Evolutionary conservation across 2,797 vertebrate species (phyloP), one percentile per base, ranked within the genome.

Genomic region (Helicolenus hilgendorfi): DNA sequence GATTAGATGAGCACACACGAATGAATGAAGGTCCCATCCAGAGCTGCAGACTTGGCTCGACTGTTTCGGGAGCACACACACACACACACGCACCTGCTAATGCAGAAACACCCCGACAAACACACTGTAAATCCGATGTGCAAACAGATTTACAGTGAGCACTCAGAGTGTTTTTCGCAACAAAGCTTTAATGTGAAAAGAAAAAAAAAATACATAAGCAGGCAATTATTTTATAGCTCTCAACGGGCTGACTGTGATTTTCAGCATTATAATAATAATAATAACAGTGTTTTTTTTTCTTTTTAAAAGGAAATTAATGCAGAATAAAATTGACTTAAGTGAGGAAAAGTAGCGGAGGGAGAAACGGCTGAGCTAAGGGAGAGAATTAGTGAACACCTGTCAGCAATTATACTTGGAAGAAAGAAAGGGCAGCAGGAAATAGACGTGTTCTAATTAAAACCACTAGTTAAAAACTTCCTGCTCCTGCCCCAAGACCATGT

Each of bases 381-480:
- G 71, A 86, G 92, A 93, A 89, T 90, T 88, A 96, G 97, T 94
- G 98, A 98, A 98, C 98, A 99, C 99, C 98, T 99, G 99, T 98
- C 98, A 97, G 97, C 98, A 99, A 99, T 99, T 99, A 99, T 97
- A 98, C 97, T 96, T 85, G 95, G 96, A 98, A 97, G 97, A 98
- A 98, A 97, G 96, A 97, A 55, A 97, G 97, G 97, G 96, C 98
- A 96, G 98, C 98, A 98, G 99, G 99, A 99, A 99, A 98, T 98
- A 98, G 98, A 98, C 97, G 97, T 98, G 97, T 97, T 98, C 98
- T 99, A 99, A 99, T 99, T 98, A 99, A 99, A 99, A 98, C 95
- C 98, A 98, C 97, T 98, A 98, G 98, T 99, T 99, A 98, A 99
- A 99, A 98, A 98, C 98, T 98, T 99, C 99, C 98, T 99, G 98